A percentile compares a stretch with the other conserved stretches of the same genome.
Evolutionary conservation across 2,797 vertebrate species (phyloP).

Genomic region (Ataeniobius toweri): DNA sequence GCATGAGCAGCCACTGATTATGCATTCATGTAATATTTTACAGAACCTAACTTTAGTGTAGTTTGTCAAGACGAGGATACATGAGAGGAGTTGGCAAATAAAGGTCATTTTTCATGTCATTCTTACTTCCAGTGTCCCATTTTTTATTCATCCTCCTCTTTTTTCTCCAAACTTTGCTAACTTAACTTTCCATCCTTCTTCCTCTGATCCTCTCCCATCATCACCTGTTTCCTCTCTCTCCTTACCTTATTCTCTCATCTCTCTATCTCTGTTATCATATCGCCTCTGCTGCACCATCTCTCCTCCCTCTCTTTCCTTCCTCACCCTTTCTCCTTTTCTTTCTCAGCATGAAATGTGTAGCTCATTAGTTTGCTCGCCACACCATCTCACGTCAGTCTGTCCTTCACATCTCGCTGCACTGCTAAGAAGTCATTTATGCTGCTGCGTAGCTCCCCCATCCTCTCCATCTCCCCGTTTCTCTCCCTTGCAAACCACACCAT

Average conservation of each 20-base stretch:
- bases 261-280: slow-evolving; percentile 44
- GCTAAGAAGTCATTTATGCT: slow-evolving; percentile 85
- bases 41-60: slow-evolving; percentile 62
- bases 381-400: slow-evolving; percentile 79
- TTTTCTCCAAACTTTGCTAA: slow-evolving; percentile 47
- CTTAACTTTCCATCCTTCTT: slow-evolving; percentile 28
- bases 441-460: slow-evolving; percentile 38
- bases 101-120: slow-evolving; percentile 65
- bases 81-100: slow-evolving; percentile 47
- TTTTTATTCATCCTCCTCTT: slow-evolving; percentile 6
- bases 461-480: slow-evolving; percentile 31
- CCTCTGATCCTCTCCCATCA: slow-evolving; percentile 36
- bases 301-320: slow-evolving; percentile 13
- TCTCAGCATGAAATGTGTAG: slow-evolving; percentile 72
- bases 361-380: slow-evolving; percentile 81
- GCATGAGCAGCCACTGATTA: slow-evolving; percentile 33
- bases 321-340: slow-evolving; percentile 44
- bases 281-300: slow-evolving; percentile 28
- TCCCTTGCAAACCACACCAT: slow-evolving; percentile 40
- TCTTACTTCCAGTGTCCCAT: slow-evolving; percentile 18
- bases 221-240: slow-evolving; percentile 20
- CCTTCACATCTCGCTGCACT: slow-evolving; percentile 86
- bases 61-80: slow-evolving; percentile 48
- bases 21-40: slow-evolving; percentile 48
- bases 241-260: slow-evolving; percentile 17